Evolutionary conservation across 2,888 invertebrate genomes (phyloP), one percentile per base, ranked within the genome.

Genomic region (Limulus polyphemus): DNA sequence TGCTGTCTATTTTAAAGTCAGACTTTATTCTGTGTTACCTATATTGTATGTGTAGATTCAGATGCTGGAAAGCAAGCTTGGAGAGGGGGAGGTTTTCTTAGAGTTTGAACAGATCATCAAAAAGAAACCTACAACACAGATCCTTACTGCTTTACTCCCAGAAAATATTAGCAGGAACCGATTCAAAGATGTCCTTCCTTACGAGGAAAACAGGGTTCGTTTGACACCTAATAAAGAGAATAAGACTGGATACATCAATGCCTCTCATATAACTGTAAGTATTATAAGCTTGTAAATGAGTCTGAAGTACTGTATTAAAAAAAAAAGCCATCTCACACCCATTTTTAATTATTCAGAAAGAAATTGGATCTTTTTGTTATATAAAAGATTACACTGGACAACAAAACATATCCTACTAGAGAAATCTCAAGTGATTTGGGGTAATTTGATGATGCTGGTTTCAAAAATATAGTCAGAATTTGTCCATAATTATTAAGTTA

Each of bases 161-260:
- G 88, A 88, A 72, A 89, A 82, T 72, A 71, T 74, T 32, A 69
- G 73, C 32, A 72, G 80, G 57, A 82, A 82, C 71, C 75, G 83
- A 70, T 83, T 83, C 73, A 81, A 82, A 63, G 87, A 88, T 74
- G 84, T 89, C 70, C 80, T 93, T 67, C 94, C 94, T 0, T 95
- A 94, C 74, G 93, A 91, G 73, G 90, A 90, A 73, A 93, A 90
- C 75, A 78, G 93, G 58, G 86, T 94, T 49, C 81, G 87, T 65
- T 78, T 94, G 32, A 84, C 85, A n/a, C 88, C 92, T 10, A 83
- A 85, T 11, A 85, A 86, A 72, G 83, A 83, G 70, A 94, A 95
- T 77, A 85, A 86, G 60, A 83, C 83, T 72, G 94, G 94, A 13
- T 95, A 94, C 72, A 88, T 94, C 69, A 94, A 94, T 79, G 93